Evolutionary conservation across 23 tunicate genomes (phyloP), one percentile per base, ranked within the genome.

Genomic region (Styela plicata): DNA sequence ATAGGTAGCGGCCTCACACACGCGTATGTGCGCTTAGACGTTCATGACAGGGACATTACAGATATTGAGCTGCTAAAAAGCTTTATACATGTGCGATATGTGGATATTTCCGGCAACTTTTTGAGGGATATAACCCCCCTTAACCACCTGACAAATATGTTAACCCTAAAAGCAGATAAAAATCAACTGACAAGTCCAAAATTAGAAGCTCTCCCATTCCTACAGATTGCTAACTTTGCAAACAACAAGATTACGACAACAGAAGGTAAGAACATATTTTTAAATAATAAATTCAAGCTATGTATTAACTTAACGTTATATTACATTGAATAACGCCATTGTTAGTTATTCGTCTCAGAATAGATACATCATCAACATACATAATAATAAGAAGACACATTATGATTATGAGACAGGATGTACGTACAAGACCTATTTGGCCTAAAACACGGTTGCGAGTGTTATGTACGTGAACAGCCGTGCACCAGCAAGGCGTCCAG

Each of bases 1-100:
- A 93, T 88, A 68, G 98, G 98, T 67, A 88, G 64, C 79, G 98
- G 98, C 23, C 78, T 93, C 37, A 79, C 92, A 13, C 98, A 93
- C 87, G 98, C 98, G 18, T 93, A 83, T 74, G 98, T 93, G 22
- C 83, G 88, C 73, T 32, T 93, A 36, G 88, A 85, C 68, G 82
- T 84, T 62, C 86, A 85, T 70, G 93, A 93, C 34, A 80, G 98
- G 36, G 98, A 88, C 35, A 34, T 93, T 17, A 93, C 93, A 19
- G 82, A 85, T 34, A 85, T 93, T 61, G 84, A 93, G 31, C 69
- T 75, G 52, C 44, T 93, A 57, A 88, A 85, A 69, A 81, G 85
- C 21, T 93, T 88, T 36, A 88, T 88, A 33, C 98, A 93, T 78
- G 87, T 93, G 2, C 77, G 93, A 22, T 93, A 93, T 77, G 85